Evolutionary conservation across 2,888 invertebrate species (phyloP).

Genomic region (Philonicus albiceps): DNA sequence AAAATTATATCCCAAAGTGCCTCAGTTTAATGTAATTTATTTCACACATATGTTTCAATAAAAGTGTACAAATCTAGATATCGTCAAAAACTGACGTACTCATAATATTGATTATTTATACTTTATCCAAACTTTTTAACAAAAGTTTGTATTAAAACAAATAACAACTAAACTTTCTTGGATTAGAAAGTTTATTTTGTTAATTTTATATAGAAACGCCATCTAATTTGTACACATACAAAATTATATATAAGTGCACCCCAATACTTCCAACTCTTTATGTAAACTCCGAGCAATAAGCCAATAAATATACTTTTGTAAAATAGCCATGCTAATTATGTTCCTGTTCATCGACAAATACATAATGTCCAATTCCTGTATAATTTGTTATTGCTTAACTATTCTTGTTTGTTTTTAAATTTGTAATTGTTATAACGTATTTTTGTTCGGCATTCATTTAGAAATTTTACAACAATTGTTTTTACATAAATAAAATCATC

Average conservation of each 20-base stretch:
- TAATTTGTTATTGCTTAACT: conserved; percentile 24
- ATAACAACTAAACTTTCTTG: neutral
- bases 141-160: neutral
- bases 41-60: neutral
- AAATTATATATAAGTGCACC: neutral
- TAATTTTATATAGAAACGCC: neutral
- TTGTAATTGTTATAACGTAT: conserved; percentile 26
- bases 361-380: neutral
- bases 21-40: neutral
- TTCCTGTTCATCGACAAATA: neutral
- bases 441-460: neutral
- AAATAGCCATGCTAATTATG: neutral
- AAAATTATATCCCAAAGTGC: neutral
- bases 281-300: neutral
- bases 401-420: conserved; percentile 33
- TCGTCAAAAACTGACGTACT: neutral
- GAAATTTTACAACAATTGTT: conserved; percentile 20
- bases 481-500: conserved; percentile 35
- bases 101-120: neutral
- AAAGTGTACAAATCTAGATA: neutral
- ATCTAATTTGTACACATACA: neutral
- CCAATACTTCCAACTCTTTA: neutral
- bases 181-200: neutral
- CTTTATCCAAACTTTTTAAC: neutral
- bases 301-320: neutral